phyloP scores from a whole-genome alignment of 2,797 vertebrate species.

The Squalus acanthias region DNA sequence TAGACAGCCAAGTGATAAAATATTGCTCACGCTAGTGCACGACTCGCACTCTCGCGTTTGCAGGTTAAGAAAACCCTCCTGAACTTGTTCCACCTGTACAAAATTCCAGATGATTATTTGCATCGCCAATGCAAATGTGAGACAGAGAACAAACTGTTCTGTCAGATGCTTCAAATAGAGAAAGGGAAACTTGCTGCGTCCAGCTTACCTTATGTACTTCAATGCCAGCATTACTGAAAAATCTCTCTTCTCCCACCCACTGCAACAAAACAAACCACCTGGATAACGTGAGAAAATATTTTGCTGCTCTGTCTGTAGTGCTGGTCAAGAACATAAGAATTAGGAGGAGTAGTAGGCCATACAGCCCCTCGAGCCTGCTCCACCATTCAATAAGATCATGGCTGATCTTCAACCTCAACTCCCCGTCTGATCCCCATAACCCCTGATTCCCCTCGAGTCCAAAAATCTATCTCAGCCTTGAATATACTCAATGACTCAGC shows the following conservation, averaged over 20 bases:
- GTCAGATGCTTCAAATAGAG: not conserved
- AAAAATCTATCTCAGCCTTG: no score
- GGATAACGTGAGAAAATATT: not conserved
- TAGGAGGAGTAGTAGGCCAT: no score
- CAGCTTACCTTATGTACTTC: not conserved
- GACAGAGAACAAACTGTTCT: not conserved
- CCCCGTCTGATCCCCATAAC: no score
- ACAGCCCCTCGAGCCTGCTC: no score
- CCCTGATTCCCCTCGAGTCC: no score
- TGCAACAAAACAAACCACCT: not conserved
- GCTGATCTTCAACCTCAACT: no score
- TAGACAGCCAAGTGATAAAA: not conserved
- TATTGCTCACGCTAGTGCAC: not conserved
- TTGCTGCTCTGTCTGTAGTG: not conserved
- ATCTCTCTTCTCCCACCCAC: not conserved
- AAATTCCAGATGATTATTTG: not conserved
- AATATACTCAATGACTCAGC: no score
- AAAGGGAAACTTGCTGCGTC: not conserved
- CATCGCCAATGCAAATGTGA: not conserved
- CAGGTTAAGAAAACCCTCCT: not conserved
- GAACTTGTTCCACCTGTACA: no score
- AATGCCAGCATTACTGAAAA: not conserved
- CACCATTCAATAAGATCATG: no score
- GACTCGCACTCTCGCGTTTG: not conserved
- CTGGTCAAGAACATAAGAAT: not conserved